Evolutionary conservation across 2,888 invertebrate species (phyloP), one percentile per base, ranked within the genome.

Genomic region (Aelia acuminata): DNA sequence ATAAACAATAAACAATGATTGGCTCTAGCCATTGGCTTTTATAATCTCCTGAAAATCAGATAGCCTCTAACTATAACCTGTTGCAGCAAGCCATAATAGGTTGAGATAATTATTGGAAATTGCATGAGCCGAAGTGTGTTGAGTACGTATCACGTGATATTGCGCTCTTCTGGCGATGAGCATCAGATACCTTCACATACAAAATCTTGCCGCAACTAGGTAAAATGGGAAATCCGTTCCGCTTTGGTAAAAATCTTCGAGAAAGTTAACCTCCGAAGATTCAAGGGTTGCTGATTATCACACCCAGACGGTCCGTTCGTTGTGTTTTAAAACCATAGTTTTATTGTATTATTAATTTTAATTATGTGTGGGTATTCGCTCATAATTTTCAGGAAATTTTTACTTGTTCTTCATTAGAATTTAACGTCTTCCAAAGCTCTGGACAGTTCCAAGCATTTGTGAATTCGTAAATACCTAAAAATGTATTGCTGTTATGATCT

Each of bases 161-260:
- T 70, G 31, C 31, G 57, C 20, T 13, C 18, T 70, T 63, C n/a
- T 26, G 35, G 63, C 31, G 5, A 31, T 63, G 15, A 70, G 26
- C 18, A 35, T 70, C 63, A 35, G 63, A 35, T 18, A 70, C 20
- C 63, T 70, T 70, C 63, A 35, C 20, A 70, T 70, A 31, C 31
- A 70, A 70, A 70, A 70, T 70, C 22, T 70, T 57, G 11, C 57
- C 11, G 11, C 15, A 70, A 8, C 18, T 5, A 70, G 1, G 57
- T 57, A 26, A 57, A 70, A 31, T 70, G 35, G 63, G 63, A 70
- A 70, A 70, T 70, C 3, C 63, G 57, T 26, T 53, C n/a, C 53
- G 57, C 18, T 31, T 15, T 70, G 63, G 18, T 57, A 57, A 57
- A 53, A 4, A 15, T 31, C 57, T 57, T 53, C 22, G 53, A 5